A percentile compares a stretch with the other conserved stretches of the same genome.
Conservation (phyloP, 2,113 vertebrate species). For the Poeciliopsis occidentalis region DNA sequence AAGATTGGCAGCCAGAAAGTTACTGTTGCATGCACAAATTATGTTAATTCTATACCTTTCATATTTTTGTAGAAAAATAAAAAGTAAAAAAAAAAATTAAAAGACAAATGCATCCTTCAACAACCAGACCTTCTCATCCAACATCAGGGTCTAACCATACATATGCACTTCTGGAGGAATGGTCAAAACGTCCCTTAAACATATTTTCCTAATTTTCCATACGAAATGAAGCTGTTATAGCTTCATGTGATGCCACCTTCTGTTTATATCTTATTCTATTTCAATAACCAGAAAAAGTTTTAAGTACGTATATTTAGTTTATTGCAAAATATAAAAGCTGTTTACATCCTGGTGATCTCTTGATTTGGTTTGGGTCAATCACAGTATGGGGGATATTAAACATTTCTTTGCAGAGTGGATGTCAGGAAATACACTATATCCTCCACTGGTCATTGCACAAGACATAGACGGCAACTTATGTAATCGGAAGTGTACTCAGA, state of each 20-base stretch:
- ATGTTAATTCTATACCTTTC: too few species aligned
- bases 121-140: too few species aligned
- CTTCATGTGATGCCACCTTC: neutral
- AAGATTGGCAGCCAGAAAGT: too few species aligned
- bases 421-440: slow-evolving; percentile 2
- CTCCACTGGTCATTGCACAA: slow-evolving; percentile 6
- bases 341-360: neutral
- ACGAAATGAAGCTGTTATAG: neutral
- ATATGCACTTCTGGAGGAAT: too few species aligned
- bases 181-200: neutral
- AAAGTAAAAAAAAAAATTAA: too few species aligned
- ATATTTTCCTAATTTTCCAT: neutral
- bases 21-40: too few species aligned
- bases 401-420: neutral
- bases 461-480: neutral
- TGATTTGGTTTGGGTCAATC: neutral
- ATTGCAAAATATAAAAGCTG: neutral
- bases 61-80: too few species aligned
- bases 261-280: neutral
- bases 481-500: slow-evolving; percentile 5
- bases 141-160: too few species aligned
- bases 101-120: too few species aligned
- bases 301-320: neutral
- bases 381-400: neutral
- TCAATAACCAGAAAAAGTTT: neutral